These are phyloP conservation scores for Micromys minutus DNA, from an alignment of 2,113 vertebrate genomes.

Conservation along the genomic window DNA sequence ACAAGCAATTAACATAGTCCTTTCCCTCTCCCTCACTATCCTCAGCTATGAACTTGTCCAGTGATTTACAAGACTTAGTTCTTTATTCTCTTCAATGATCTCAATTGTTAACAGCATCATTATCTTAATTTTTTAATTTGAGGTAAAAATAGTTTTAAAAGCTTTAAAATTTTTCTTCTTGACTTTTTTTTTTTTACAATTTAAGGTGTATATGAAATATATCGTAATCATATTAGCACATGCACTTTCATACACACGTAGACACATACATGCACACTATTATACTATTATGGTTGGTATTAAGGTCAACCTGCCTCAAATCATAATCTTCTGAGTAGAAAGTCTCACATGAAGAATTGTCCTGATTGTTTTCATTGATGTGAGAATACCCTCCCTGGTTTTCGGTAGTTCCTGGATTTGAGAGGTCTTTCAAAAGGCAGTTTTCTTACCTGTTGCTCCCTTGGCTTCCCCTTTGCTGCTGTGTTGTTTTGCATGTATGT, in stretches of 20 bases:
- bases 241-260: background rate
- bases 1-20: background rate
- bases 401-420: background rate
- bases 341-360: background rate
- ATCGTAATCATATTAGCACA: background rate
- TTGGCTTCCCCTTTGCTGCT: background rate
- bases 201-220: background rate
- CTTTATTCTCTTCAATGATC: background rate
- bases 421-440: background rate
- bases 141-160: background rate
- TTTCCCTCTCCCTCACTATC: background rate
- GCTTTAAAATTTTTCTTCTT: background rate
- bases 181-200: background rate
- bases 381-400: background rate
- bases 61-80: fast-evolving
- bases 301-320: background rate
- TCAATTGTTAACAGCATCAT: background rate
- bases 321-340: background rate
- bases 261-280: background rate
- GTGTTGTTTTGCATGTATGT: background rate
- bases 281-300: background rate
- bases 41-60: background rate
- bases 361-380: background rate
- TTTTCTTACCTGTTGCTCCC: background rate
- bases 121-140: background rate